phyloP scores from a whole-genome alignment of 2,888 invertebrate genomes.

The Tuberolachnus salignus region DNA sequence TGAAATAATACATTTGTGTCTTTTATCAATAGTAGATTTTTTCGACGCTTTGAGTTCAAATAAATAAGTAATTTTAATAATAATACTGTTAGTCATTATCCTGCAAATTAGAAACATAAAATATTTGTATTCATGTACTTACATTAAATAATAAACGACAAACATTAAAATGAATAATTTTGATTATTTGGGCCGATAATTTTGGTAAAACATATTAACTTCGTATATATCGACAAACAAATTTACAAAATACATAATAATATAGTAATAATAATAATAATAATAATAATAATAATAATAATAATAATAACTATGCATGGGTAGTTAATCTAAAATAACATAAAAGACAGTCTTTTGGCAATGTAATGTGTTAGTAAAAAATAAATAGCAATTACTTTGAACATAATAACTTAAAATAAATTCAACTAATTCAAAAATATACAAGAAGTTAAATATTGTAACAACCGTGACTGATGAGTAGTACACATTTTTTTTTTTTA shows the following conservation, averaged over 20 bases:
- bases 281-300: slow-evolving; percentile 6
- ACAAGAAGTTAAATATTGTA: slow-evolving; percentile 45
- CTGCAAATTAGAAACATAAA: slow-evolving; percentile 31
- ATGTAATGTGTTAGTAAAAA: slow-evolving; percentile 56
- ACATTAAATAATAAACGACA: slow-evolving; percentile 15
- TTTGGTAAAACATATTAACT: slow-evolving; percentile 47
- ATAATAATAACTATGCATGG: slow-evolving; percentile 39
- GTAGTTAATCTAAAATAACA: slow-evolving; percentile 53
- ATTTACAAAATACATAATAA: slow-evolving; percentile 34
- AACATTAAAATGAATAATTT: slow-evolving; percentile 42
- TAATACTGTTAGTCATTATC: slow-evolving; percentile 48
- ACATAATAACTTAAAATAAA: slow-evolving; percentile 44
- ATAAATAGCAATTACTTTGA: slow-evolving; percentile 38
- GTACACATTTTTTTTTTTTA: slow-evolving; percentile 17
- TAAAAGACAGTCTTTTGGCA: slow-evolving; percentile 56
- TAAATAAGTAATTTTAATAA: slow-evolving; percentile 28
- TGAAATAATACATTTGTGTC: slow-evolving; percentile 14
- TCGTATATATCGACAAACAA: slow-evolving; percentile 39
- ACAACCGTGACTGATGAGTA: slow-evolving; percentile 35
- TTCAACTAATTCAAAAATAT: slow-evolving; percentile 50
- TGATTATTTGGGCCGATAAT: slow-evolving; percentile 43
- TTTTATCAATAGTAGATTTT: slow-evolving; percentile 1
- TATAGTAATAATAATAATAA: slow-evolving; percentile 17
- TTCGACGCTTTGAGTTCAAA: not conserved
- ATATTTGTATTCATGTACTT: slow-evolving; percentile 2